Percentiles rank a stretch among this genome's conserved stretches.
These are phyloP conservation scores for Aricia artaxerxes DNA, from an alignment of 2,888 invertebrate species.

Conservation along the genomic window DNA sequence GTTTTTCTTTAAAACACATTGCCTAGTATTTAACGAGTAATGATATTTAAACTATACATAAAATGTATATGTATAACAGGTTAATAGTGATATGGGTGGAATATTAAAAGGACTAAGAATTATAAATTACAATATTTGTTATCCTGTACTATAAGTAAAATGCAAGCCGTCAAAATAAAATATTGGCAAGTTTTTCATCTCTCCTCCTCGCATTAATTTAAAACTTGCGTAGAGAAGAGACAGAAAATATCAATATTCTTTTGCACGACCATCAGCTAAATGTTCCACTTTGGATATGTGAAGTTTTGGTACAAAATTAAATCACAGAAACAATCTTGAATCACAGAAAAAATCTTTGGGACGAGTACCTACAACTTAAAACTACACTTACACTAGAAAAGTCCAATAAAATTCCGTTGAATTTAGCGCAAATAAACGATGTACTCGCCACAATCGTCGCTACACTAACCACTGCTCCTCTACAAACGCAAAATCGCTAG, in stretches of 20 bases:
- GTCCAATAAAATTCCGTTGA: conserved; percentile 64
- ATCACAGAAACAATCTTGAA: not conserved
- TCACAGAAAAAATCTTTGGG: conserved; percentile 37
- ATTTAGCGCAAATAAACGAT: conserved; percentile 72
- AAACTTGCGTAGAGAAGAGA: not conserved
- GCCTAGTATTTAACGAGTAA: not conserved
- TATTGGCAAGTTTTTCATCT: not conserved
- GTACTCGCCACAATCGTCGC: conserved; percentile 70
- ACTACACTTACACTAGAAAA: conserved; percentile 60
- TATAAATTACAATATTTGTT: conserved; percentile 8
- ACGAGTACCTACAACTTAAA: conserved; percentile 62
- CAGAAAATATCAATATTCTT: not conserved
- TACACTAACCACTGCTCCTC: conserved; percentile 37
- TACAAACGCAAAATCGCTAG: conserved; percentile 13
- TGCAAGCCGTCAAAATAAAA: too few species aligned
- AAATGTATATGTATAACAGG: not conserved
- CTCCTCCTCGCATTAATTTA: not conserved
- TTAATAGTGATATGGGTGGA: conserved; percentile 21
- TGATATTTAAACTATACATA: conserved; percentile 6
- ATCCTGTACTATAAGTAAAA: not conserved
- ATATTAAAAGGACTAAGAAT: not conserved
- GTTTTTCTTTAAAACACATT: not conserved
- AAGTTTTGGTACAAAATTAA: not conserved
- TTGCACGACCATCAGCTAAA: not conserved
- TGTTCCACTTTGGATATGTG: conserved; percentile 27